Evolutionary conservation across 92 coral and sea anemone genomes (phyloP), one percentile per base, ranked within the genome.

Genomic region (Phenganax stokvisi): DNA sequence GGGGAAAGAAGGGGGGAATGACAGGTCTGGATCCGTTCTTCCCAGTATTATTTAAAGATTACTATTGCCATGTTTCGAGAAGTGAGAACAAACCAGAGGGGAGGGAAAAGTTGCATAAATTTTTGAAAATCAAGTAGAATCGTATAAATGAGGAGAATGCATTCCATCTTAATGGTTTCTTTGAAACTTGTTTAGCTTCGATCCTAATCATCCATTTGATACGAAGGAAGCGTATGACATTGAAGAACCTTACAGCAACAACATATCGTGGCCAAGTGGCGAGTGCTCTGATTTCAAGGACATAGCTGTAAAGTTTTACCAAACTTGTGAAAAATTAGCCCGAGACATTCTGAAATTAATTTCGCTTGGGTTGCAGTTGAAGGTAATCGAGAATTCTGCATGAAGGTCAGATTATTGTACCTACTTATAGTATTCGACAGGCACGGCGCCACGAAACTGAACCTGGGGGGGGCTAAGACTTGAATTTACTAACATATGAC

Each of bases 131-230:
- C 17, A 27, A 59, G 17, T 59, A 9, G 17, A 15, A 20, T 20
- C 25, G 25, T 20, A 20, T 20, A 20, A 20, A 20, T 20, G 25
- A 20, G 25, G 25, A 20, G 6, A 15, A 27, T 15, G 65, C 13
- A 59, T 59, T 60, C 66, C 17, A 58, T 6, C 69, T n/a, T 7
- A 15, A 28, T 62, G 31, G 29, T 25, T 0, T 62, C 17, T n/a
- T n/a, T 7, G 17, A 9, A 2, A 9, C 64, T 37, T 57, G 25
- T 69, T 9, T 85, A 90, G 97, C 31, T 65, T 92, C 30, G 89
- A 92, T 75, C 96, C 97, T 60, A 83, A 81, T 29, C 81, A 92
- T 29, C 96, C 96, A 17, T 91, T 88, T n/a, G 97, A 92, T 80
- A 77, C 91, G 13, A 92, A 92, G 72, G 97, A 92, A 82, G 96